Conservation (phyloP, 2,797 vertebrate species). For the Chiloscyllium punctatum region DNA sequence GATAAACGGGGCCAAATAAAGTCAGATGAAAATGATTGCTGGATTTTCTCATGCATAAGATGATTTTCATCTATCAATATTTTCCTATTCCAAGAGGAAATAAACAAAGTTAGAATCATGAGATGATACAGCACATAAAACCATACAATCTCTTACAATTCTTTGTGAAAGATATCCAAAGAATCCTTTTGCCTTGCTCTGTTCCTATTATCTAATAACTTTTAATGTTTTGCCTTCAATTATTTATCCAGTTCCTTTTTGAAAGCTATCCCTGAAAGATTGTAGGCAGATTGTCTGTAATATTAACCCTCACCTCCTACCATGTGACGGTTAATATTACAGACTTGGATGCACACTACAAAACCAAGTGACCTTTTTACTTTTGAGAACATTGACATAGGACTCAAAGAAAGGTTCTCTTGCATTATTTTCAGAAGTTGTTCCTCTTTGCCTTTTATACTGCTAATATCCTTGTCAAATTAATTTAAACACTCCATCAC, state of each 20-base stretch:
- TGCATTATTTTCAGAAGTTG: not conserved
- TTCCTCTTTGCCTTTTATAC: not conserved
- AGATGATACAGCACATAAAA: not conserved
- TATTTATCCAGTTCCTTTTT: not conserved
- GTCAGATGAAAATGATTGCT: slow-evolving; percentile 51
- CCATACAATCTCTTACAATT: not conserved
- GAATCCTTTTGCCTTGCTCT: not conserved
- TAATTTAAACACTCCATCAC: not conserved
- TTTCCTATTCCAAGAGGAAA: slow-evolving; percentile 45
- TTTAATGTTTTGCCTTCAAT: not conserved
- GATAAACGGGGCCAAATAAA: slow-evolving; percentile 70
- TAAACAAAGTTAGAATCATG: not conserved
- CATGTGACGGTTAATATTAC: too few relatives aligned
- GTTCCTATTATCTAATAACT: not conserved
- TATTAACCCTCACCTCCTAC: too few relatives aligned
- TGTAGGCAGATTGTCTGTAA: too few relatives aligned
- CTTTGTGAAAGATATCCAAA: not conserved
- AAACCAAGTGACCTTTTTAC: too few relatives aligned
- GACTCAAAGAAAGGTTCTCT: not conserved
- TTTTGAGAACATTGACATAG: not conserved
- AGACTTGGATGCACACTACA: too few relatives aligned
- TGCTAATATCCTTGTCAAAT: not conserved
- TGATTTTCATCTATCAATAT: slow-evolving; percentile 46
- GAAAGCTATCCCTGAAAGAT: not conserved
- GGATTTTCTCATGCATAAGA: slow-evolving; percentile 47